phyloP scores from a whole-genome alignment of 37 sponge, comb jelly and placozoan species.

The Agelas oroides region DNA sequence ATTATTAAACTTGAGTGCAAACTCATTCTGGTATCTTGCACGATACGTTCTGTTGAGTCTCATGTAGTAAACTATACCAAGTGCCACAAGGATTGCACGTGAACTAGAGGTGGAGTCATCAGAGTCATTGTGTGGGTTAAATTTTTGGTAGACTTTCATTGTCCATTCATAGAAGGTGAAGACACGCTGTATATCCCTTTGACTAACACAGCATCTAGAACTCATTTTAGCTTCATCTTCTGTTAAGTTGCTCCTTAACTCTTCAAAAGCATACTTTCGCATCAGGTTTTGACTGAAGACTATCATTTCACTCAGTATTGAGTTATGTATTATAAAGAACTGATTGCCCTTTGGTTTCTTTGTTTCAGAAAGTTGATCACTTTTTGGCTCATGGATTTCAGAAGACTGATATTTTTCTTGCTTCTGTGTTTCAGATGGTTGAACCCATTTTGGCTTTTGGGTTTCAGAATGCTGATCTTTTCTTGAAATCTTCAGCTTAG shows the following conservation, averaged over 20 bases:
- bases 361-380: too few relatives aligned
- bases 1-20: not conserved
- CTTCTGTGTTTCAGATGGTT: too few relatives aligned
- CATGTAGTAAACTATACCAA: conserved; percentile 89
- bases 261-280: conserved; percentile 65
- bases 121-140: conserved; percentile 8
- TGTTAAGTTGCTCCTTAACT: conserved; percentile 6
- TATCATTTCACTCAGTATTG: conserved; percentile 53
- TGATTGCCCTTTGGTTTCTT: too few relatives aligned
- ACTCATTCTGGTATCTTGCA: conserved; percentile 3
- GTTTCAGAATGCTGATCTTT: too few relatives aligned
- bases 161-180: conserved; percentile 56
- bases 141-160: conserved; percentile 15
- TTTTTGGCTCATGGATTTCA: too few relatives aligned
- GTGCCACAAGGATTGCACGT: conserved; percentile 70
- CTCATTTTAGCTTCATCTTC: conserved; percentile 30
- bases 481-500: too few relatives aligned
- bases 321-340: not conserved
- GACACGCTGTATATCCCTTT: conserved; percentile 79
- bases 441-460: too few relatives aligned
- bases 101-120: not conserved
- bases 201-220: conserved; percentile 80
- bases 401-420: too few relatives aligned
- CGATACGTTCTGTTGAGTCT: conserved; percentile 65
- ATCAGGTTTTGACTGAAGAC: conserved; percentile 57